Conservation (phyloP, 2,888 invertebrate species). For the Magallana nippona region DNA sequence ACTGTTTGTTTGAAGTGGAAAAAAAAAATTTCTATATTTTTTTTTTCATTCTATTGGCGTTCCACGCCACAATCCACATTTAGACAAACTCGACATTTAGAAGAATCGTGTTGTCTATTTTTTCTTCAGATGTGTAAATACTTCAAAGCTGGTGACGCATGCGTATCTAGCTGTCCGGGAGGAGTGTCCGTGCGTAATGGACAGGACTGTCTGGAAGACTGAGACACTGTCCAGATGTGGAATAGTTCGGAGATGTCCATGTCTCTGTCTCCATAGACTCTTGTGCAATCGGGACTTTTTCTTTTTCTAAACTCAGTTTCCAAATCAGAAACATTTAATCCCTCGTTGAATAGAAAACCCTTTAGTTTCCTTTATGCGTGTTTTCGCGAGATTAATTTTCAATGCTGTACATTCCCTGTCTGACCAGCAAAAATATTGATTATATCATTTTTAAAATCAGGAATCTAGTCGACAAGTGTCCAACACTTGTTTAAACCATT, state of each 20-base stretch:
- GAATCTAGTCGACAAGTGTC: too few species aligned
- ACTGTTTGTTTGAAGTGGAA: background rate
- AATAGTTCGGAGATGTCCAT: too few species aligned
- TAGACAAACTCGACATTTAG: too few species aligned
- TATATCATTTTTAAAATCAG: too few species aligned
- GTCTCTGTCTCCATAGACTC: too few species aligned
- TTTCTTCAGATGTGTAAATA: conserved; percentile 68
- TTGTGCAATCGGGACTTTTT: too few species aligned
- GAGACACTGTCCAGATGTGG: background rate
- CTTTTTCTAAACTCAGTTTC: too few species aligned
- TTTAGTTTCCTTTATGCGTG: too few species aligned
- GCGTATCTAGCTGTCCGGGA: conserved; percentile 65
- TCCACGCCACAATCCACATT: background rate
- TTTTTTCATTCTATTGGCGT: background rate
- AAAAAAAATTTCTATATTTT: background rate
- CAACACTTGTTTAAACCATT: too few species aligned
- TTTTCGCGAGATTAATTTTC: too few species aligned
- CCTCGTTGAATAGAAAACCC: too few species aligned
- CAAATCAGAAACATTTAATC: too few species aligned
- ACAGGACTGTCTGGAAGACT: conserved; percentile 43
- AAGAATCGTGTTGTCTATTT: background rate
- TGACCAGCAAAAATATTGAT: background rate
- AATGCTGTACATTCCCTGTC: conserved; percentile 1
- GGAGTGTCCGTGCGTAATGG: conserved; percentile 40
- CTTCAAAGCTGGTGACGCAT: conserved; percentile 60